Base-by-base conservation (phyloP, 23 tunicate species). In the Trididemnum miniatum region DNA sequence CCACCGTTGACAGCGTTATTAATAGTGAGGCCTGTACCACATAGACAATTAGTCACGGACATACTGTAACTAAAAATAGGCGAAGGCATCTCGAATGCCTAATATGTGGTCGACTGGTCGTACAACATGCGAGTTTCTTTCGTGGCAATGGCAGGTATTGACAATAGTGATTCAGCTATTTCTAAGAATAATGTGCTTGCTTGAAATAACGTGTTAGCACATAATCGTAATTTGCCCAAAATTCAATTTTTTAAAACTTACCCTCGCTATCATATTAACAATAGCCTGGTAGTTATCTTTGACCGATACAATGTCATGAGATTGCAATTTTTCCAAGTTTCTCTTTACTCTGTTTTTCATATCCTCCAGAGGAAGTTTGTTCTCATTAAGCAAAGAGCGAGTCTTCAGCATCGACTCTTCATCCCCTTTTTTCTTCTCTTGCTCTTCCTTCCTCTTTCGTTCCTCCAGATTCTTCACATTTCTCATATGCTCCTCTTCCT, bases 181-280 rank as follows among this genome's bases (percentile, higher is more conserved):
- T n/a, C n/a, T n/a, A n/a, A n/a, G n/a, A n/a, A n/a, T n/a, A n/a
- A n/a, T n/a, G n/a, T n/a, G n/a, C n/a, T n/a, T n/a, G n/a, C n/a
- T n/a, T n/a, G n/a, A n/a, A n/a, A n/a, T n/a, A n/a, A n/a, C n/a
- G n/a, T n/a, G n/a, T n/a, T n/a, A n/a, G n/a, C n/a, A n/a, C n/a
- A n/a, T n/a, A n/a, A n/a, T n/a, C n/a, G n/a, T n/a, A n/a, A n/a
- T n/a, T n/a, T n/a, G n/a, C n/a, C n/a, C n/a, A n/a, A n/a, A n/a
- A n/a, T n/a, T n/a, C 15, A 49, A 49, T 49, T 49, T 49, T 49
- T 49, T n/a, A 62, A 62, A 18, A 62, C 88, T 65, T 30, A 93
- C 98, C 90, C 98, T 80, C 7, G 98, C 98, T 12, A 93, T 93
- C 86, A 93, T 84, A 59, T 93, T 93, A 33, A 93, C 98, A 38